phyloP scores from a whole-genome alignment of 2,797 vertebrate genomes.

The Otolemur crassicaudatus region DNA sequence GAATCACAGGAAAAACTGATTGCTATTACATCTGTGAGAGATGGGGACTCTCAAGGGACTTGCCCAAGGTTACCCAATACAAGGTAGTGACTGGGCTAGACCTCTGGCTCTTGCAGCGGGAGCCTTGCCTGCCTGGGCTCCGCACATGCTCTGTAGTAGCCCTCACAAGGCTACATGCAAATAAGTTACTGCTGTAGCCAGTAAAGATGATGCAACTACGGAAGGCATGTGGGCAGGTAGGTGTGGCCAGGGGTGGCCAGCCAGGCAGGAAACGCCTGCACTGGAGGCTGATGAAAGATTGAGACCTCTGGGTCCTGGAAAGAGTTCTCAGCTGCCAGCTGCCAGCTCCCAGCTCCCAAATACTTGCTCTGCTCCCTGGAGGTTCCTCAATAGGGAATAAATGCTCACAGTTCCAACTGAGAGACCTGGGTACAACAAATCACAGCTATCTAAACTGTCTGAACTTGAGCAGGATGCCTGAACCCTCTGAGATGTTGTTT shows the following conservation, averaged over 20 bases:
- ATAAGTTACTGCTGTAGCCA: neutral
- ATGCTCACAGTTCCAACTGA: neutral
- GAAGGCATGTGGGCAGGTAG: neutral
- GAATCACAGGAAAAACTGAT: slow-evolving; percentile 5
- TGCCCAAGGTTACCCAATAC: neutral
- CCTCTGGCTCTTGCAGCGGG: neutral
- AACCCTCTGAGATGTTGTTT: neutral
- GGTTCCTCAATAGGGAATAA: neutral
- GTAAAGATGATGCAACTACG: too few relatives aligned
- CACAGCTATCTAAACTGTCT: neutral
- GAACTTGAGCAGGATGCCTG: neutral
- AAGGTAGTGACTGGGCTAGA: neutral
- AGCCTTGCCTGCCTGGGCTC: neutral
- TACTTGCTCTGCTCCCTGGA: neutral
- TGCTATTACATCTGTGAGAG: neutral
- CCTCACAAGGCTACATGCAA: neutral
- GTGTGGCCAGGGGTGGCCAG: neutral
- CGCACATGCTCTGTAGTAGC: neutral
- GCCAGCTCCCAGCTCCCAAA: neutral
- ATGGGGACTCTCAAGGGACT: neutral
- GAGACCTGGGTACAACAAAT: neutral
- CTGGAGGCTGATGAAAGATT: neutral
- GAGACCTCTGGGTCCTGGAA: neutral
- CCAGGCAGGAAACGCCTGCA: neutral
- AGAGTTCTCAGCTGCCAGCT: neutral